phyloP scores from a whole-genome alignment of 1,140 invertebrate species.

The Tyrophagus putrescentiae region DNA sequence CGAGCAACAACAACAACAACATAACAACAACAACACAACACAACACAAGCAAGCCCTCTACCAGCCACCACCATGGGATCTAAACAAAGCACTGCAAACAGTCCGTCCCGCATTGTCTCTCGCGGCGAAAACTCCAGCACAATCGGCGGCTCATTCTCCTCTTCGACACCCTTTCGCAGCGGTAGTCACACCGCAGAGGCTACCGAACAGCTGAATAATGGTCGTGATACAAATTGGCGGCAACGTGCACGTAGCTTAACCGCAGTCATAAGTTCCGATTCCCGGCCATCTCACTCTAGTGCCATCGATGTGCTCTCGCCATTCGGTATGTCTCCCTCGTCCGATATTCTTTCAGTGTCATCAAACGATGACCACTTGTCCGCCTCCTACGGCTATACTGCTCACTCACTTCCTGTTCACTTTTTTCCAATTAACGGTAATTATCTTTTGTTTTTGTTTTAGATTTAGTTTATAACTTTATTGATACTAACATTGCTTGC shows the following conservation, averaged over 20 bases:
- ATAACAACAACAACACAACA: conserved; percentile 25
- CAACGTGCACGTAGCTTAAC: conserved; percentile 63
- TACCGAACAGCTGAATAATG: neutral
- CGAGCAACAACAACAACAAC: neutral
- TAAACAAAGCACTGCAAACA: conserved; percentile 25
- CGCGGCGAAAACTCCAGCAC: neutral
- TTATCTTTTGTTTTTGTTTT: conserved; percentile 30
- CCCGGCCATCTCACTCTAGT: conserved; percentile 37
- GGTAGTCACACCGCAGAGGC: neutral
- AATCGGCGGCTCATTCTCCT: neutral
- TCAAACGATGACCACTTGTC: conserved; percentile 46
- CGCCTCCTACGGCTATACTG: conserved; percentile 52
- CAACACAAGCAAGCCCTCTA: neutral
- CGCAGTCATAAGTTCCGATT: conserved; percentile 54
- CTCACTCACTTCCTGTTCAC: conserved; percentile 71
- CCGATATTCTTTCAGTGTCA: conserved; percentile 42
- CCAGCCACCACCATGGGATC: conserved; percentile 20
- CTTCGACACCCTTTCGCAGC: neutral
- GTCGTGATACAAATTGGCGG: conserved; percentile 32
- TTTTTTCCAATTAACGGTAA: conserved; percentile 78
- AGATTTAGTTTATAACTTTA: neutral
- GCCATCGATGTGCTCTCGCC: conserved; percentile 37
- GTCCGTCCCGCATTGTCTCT: conserved; percentile 39
- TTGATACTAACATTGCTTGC: neutral
- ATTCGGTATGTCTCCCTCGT: conserved; percentile 22